phyloP scores from a whole-genome alignment of 2,797 vertebrate genomes.

The Carapus acus region DNA sequence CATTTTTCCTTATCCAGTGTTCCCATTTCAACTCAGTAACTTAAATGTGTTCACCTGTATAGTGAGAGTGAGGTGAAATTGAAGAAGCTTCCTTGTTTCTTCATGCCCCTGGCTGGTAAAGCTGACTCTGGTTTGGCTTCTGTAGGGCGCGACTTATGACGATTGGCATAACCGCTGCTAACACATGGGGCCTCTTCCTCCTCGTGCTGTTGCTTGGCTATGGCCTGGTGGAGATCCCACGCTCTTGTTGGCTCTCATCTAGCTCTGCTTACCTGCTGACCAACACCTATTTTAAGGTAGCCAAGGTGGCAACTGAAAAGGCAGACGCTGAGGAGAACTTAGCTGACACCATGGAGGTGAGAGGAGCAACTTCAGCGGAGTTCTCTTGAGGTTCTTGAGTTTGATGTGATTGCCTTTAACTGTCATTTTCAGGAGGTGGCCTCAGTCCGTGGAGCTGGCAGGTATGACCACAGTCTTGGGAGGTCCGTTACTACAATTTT shows the following conservation, averaged over 20 bases:
- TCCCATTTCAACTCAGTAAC: no score
- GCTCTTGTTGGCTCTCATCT: constrained; percentile 87
- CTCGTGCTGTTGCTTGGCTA: constrained; percentile 91
- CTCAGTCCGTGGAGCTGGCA: constrained; percentile 78
- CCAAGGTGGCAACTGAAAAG: constrained; percentile 89
- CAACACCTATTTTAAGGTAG: constrained; percentile 89
- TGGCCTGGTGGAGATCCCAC: constrained; percentile 90
- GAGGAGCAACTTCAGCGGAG: background rate
- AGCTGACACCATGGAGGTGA: constrained; percentile 89
- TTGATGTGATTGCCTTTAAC: no score
- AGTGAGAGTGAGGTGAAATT: no score
- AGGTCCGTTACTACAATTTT: constrained; percentile 90
- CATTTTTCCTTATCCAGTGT: no score
- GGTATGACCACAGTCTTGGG: constrained; percentile 80
- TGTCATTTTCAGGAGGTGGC: constrained; percentile 78
- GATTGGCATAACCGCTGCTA: constrained; percentile 89
- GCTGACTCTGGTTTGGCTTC: no score
- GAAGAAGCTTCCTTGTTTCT: no score
- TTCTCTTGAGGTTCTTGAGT: background rate
- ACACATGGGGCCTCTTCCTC: constrained; percentile 93
- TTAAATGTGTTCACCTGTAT: no score
- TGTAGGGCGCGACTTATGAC: constrained; percentile 87
- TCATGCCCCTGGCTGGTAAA: no score
- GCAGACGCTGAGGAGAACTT: constrained; percentile 85
- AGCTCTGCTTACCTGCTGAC: constrained; percentile 79